Percentiles rank a stretch among this genome's conserved stretches.
phyloP scores from a whole-genome alignment of 2,888 invertebrate genomes.

The Callyntrura guangdongensis region DNA sequence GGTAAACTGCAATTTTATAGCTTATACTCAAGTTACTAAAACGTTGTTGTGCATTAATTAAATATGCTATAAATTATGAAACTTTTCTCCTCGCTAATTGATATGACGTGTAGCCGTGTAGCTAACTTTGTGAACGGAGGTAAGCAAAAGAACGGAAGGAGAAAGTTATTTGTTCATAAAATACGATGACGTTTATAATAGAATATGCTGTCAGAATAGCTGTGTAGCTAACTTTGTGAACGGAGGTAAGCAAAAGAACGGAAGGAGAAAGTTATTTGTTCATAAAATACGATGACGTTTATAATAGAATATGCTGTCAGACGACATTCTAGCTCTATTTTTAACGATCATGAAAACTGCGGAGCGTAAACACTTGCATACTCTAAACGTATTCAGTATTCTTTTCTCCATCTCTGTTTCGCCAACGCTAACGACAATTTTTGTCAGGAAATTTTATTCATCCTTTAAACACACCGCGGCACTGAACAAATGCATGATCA shows the following conservation, averaged over 20 bases:
- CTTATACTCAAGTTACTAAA: no score
- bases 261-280: slow-evolving; percentile 7
- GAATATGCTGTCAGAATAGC: not conserved
- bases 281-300: not conserved
- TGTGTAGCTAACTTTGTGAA: not conserved
- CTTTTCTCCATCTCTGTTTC: not conserved
- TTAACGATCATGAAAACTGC: no score
- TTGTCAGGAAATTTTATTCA: not conserved
- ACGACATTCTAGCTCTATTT: not conserved
- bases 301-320: not conserved
- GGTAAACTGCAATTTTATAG: no score
- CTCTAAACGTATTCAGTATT: no score
- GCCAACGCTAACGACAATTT: not conserved
- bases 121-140: not conserved
- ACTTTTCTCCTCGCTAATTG: no score
- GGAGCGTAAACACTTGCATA: no score
- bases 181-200: not conserved
- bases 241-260: not conserved
- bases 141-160: not conserved
- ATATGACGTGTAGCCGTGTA: not conserved
- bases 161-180: not conserved
- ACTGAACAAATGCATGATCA: not conserved
- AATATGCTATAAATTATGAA: no score
- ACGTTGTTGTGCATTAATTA: no score
- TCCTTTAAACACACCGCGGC: not conserved